phyloP scores from a whole-genome alignment of 64 coral and sea anemone genomes.

The Acropora yongei region DNA sequence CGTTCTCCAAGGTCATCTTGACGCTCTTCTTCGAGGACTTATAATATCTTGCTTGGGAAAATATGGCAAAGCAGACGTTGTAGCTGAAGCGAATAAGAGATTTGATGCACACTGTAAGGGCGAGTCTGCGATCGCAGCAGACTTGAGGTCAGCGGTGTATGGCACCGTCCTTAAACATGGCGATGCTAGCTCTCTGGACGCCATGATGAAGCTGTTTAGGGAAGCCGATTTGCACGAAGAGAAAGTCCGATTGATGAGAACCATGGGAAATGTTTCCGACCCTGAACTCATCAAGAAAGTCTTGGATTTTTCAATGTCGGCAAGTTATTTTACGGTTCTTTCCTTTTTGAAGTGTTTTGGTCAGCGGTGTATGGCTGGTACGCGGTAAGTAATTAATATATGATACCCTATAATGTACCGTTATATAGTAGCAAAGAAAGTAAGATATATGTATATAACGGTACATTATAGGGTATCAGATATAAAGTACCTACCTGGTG shows the following conservation, averaged over 20 bases:
- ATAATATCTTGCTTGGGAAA: constrained; percentile 82
- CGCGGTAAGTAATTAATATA: no score
- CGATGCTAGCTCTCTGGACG: constrained; percentile 59
- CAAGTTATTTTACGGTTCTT: constrained; percentile 8
- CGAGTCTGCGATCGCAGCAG: constrained; percentile 71
- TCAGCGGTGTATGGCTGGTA: no score
- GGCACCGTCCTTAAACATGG: constrained; percentile 87
- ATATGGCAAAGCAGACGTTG: constrained; percentile 75
- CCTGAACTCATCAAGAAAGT: constrained; percentile 93
- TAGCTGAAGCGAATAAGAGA: constrained; percentile 77
- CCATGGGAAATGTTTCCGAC: constrained; percentile 87
- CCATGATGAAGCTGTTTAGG: constrained; percentile 80
- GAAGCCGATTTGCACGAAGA: constrained; percentile 96
- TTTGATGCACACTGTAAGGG: constrained; percentile 89
- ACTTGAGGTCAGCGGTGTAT: constrained; percentile 89
- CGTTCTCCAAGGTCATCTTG: constrained; percentile 83
- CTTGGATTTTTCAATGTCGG: constrained; percentile 86
- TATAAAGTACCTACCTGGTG: no score
- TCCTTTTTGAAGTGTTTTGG: neutral
- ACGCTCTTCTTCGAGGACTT: constrained; percentile 85
- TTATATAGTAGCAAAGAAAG: no score
- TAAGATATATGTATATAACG: no score
- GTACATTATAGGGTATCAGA: no score
- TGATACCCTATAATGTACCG: no score
- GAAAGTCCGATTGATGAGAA: constrained; percentile 84